Base-by-base conservation (phyloP, 2,797 vertebrate species). In the Dromococcyx pavoninus region DNA sequence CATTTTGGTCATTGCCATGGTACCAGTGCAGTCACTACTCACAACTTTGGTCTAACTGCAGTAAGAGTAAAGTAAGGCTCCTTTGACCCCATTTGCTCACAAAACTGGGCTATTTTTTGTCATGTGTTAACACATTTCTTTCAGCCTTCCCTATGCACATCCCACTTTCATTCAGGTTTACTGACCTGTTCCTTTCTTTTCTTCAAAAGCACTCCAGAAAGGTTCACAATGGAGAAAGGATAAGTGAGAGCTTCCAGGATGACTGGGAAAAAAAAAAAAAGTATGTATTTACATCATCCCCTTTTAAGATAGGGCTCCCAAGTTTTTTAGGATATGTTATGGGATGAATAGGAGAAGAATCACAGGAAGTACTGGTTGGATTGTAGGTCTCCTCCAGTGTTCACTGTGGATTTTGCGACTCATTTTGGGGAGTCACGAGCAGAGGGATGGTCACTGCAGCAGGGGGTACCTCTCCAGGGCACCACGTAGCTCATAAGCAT, bases 401-500 rank as follows among this genome's bases (percentile, higher is more conserved):
- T 66, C 35, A 13, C 11, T 46, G 41, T n/a, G 21, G 9, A 82
- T 85, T 82, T 66, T 81, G 51, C 39, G 81, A 6, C 5, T 21
- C 11, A 1, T 25, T 81, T 23, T 39, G 10, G 15, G 54, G 22
- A 78, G 17, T 48, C 25, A 43, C 1, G 2, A 48, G 57, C 25
- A 67, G 81, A 50, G 18, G 54, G 44, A 48, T 6, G 2, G 22
- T 48, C 66, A 15, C 39, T 76, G 62, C 18, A 64, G 60, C 57
- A 14, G 7, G 17, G 21, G 32, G 21, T 32, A 21, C 30, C 18
- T 76, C 58, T 62, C 30, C n/a, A 16, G 62, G 70, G 70, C 9
- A 5, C 33, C 16, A 7, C 0, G 0, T 22, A 58, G 53, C 69
- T 39, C 58, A 11, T 5, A 57, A 86, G 44, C 37, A 56, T 5